Evolutionary conservation across 2,888 invertebrate species (phyloP).

Genomic region (Plebejus melissa): DNA sequence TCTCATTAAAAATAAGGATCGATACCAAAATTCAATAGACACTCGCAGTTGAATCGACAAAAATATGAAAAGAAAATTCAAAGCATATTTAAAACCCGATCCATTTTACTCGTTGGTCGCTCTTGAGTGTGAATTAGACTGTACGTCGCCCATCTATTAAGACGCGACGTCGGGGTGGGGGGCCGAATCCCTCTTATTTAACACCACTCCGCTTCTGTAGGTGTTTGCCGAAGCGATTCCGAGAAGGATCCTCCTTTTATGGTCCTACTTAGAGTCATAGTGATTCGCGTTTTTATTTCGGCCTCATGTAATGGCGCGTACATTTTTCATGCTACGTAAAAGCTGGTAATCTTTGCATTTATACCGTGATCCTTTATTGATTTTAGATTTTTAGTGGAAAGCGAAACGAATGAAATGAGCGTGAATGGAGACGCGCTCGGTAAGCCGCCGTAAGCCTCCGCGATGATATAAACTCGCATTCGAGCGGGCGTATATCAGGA

Average conservation of each 20-base stretch:
- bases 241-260: conserved; percentile 73
- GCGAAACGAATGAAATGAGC: conserved; percentile 73
- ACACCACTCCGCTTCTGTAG: conserved; percentile 75
- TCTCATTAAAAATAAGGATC: neutral
- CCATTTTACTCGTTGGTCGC: conserved; percentile 49
- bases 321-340: conserved; percentile 73
- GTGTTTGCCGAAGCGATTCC: conserved; percentile 78
- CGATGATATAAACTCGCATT: conserved; percentile 75
- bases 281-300: conserved; percentile 79
- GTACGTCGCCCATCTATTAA: conserved; percentile 59
- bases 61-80: conserved; percentile 13
- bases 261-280: conserved; percentile 73
- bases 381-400: conserved; percentile 79
- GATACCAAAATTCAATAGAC: neutral
- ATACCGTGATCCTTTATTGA: conserved; percentile 78
- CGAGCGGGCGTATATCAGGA: conserved; percentile 61
- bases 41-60: neutral
- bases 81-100: conserved; percentile 22
- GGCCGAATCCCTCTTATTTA: conserved; percentile 77
- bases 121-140: conserved; percentile 52
- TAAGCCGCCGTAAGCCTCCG: conserved; percentile 71
- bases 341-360: conserved; percentile 77
- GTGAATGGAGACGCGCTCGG: conserved; percentile 74
- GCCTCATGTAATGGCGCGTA: conserved; percentile 71
- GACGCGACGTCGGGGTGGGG: conserved; percentile 45